Evolutionary conservation across 1,140 invertebrate species (phyloP), one percentile per base, ranked within the genome.

Genomic region (Delia radicum): DNA sequence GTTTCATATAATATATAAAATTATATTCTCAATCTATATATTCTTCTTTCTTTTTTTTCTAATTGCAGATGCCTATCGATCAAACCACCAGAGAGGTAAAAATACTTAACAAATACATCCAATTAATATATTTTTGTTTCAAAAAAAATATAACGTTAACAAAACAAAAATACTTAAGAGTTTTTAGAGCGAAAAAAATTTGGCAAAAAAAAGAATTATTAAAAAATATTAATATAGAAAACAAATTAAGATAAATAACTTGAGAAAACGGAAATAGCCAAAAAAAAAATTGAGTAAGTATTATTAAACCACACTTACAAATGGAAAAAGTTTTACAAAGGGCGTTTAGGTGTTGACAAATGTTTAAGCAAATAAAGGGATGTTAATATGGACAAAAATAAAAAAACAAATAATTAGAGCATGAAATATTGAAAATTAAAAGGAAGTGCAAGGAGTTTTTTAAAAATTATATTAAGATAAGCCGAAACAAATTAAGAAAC

Each of bases 1-100:
- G n/a, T n/a, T n/a, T n/a, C n/a, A n/a, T n/a, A n/a, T n/a, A n/a
- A n/a, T n/a, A n/a, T n/a, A n/a, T n/a, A n/a, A n/a, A n/a, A n/a
- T n/a, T n/a, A n/a, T n/a, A n/a, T n/a, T n/a, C n/a, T n/a, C n/a
- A 74, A 76, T 76, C 75, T 76, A 78, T 78, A 75, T 27, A 67
- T 69, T 67, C 81, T 83, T 82, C 84, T 83, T 84, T 86, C 88
- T 87, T 87, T 88, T 72, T 88, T 89, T 87, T 89, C 85, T 90
- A 88, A 89, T 90, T 90, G 88, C 89, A 90, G 89, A 89, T 90
- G 89, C 89, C 89, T 90, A 89, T 90, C 89, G 89, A 90, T 90
- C 89, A 90, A 90, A 89, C 89, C 89, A 89, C 89, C 89, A 87
- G 89, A 90, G 88, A 90, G 89, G 89, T 90, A 90, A 85, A 85